phyloP scores from a whole-genome alignment of 2,888 invertebrate species.

The Chorisops tibialis region DNA sequence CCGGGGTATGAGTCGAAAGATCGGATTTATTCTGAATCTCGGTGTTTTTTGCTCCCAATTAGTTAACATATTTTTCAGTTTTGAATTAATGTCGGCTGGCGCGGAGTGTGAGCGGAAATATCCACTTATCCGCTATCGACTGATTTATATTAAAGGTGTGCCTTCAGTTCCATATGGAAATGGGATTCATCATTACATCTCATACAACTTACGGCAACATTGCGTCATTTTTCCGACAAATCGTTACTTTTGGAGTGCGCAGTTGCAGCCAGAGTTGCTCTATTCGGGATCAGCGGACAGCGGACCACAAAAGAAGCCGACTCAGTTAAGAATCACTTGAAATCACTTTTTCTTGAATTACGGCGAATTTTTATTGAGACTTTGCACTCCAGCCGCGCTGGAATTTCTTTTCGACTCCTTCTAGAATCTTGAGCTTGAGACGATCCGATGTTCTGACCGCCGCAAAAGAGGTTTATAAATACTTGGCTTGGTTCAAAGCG shows the following conservation, averaged over 20 bases:
- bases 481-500: constrained; percentile 14
- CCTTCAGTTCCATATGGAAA: no score
- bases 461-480: constrained; percentile 18
- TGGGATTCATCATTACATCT: no score
- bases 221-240: constrained; percentile 15
- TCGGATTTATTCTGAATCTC: neutral
- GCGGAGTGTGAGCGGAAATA: no score
- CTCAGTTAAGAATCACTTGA: constrained; percentile 29
- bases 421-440: constrained; percentile 5
- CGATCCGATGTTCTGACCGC: constrained; percentile 10
- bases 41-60: constrained; percentile 1
- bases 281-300: constrained; percentile 24
- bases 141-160: no score
- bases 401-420: neutral
- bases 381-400: neutral
- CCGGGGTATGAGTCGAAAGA: constrained; percentile 2
- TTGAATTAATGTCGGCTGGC: constrained; percentile 11
- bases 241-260: no score
- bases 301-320: constrained; percentile 26
- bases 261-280: constrained; percentile 2
- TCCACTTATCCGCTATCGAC: no score
- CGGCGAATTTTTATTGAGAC: constrained; percentile 29
- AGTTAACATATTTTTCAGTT: neutral
- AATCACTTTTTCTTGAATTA: constrained; percentile 30
- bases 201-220: no score